Evolutionary conservation across 2,113 vertebrate species (phyloP).

Genomic region (Hassar affinis): DNA sequence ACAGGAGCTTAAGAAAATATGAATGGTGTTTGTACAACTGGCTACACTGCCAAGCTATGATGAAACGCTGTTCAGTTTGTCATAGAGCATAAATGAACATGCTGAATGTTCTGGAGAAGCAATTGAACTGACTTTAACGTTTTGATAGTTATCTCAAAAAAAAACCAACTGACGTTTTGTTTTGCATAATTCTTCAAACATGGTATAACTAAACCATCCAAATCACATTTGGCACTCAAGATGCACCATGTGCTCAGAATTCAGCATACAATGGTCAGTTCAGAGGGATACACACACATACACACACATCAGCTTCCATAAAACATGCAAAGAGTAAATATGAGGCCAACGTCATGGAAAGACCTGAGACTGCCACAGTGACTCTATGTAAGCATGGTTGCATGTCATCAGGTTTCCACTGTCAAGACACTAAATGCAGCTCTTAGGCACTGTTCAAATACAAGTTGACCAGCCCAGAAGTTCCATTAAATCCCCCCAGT

Average conservation of each 20-base stretch:
- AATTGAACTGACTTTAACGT: background rate
- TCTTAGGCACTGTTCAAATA: constrained; percentile 40
- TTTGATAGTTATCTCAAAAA: background rate
- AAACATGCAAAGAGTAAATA: constrained; percentile 42
- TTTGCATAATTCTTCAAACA: background rate
- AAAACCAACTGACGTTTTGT: background rate
- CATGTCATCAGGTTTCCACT: constrained; percentile 32
- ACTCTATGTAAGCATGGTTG: constrained; percentile 25
- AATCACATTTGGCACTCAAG: background rate
- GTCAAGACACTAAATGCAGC: constrained; percentile 43
- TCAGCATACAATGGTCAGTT: constrained; percentile 6
- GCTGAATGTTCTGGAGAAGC: background rate
- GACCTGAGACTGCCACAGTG: constrained; percentile 23
- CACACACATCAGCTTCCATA: constrained; percentile 13
- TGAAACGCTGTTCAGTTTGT: background rate
- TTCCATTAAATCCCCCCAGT: constrained; percentile 15
- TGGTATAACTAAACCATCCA: background rate
- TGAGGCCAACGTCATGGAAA: constrained; percentile 38
- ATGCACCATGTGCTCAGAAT: constrained; percentile 12
- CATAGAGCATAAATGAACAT: background rate
- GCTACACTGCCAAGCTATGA: background rate
- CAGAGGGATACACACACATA: background rate
- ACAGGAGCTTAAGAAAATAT: constrained; percentile 34
- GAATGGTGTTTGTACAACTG: constrained; percentile 19
- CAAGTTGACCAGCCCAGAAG: constrained; percentile 24